Evolutionary conservation across 64 coral and sea anemone species (phyloP), one percentile per base, ranked within the genome.

Genomic region (Platygyra sinensis): DNA sequence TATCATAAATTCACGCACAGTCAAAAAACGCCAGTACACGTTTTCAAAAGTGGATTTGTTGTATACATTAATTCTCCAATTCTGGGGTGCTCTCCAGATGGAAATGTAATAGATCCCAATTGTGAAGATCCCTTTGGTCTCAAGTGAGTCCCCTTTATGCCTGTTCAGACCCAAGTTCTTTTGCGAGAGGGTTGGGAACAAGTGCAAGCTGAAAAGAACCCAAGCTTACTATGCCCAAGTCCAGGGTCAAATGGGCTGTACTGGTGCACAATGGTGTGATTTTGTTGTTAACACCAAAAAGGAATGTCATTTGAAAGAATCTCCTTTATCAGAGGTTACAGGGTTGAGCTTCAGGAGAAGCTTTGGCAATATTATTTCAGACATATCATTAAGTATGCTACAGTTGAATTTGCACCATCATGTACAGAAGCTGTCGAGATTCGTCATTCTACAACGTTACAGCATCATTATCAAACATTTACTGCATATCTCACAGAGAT

Each of bases 251-350:
- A 38, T 92, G 83, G 84, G 75, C 46, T 75, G 77, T 72, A 67
- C 59, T 52, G 67, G 82, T 24, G 59, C 67, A 72, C 83, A 84
- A 25, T 92, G 80, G 90, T 86, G 72, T 62, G 86, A 88, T 18
- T 76, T 88, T 76, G 72, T 76, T 18, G 73, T 88, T 36, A 77
- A 84, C 76, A 86, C 82, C 8, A 92, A 64, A 51, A 13, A 30
- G 81, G 90, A 11, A 92, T 86, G 90, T 76, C 30, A 10, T 79
- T 92, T 63, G 55, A 91, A 86, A 86, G 91, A 79, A 87, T 87
- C 55, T 6, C 57, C 29, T 92, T 86, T 84, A 60, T 87, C 50
- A 36, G 38, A 50, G 46, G 54, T 19, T 92, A 79, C 30, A 74
- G 91, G 91, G 30, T 42, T 63, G 86, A 64, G 39, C 29, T 80